Percentiles rank a stretch among this genome's conserved stretches.
These are phyloP conservation scores for Stictonetta naevosa DNA, from an alignment of 2,113 vertebrate species.

Conservation along the genomic window DNA sequence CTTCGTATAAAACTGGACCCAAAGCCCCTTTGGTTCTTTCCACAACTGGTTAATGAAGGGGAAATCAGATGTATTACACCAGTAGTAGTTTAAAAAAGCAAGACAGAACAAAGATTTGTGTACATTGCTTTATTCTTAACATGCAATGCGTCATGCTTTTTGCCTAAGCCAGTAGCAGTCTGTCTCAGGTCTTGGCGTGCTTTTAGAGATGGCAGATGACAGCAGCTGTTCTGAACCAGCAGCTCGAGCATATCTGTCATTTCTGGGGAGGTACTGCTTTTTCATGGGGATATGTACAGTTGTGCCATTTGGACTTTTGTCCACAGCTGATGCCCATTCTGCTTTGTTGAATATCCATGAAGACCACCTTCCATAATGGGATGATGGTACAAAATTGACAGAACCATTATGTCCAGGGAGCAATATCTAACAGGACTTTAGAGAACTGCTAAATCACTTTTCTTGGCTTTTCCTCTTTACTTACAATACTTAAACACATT, in stretches of 20 bases:
- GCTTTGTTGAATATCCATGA: neutral
- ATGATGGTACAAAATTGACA: neutral
- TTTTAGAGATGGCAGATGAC: neutral
- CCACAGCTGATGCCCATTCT: neutral
- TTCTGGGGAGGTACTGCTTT: neutral
- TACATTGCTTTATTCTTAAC: neutral
- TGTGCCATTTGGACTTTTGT: neutral
- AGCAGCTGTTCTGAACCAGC: neutral
- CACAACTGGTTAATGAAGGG: neutral
- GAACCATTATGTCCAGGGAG: neutral
- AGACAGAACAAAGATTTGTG: rapidly evolving
- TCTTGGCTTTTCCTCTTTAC: neutral
- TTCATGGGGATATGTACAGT: neutral
- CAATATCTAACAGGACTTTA: neutral
- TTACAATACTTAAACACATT: neutral
- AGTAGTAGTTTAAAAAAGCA: neutral
- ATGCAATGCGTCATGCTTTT: neutral
- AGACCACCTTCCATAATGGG: neutral
- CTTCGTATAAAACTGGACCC: neutral
- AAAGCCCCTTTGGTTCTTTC: neutral
- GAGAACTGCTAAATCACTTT: neutral
- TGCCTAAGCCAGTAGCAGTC: neutral
- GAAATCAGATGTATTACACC: neutral
- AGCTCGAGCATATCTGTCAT: neutral
- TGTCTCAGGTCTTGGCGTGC: neutral